A percentile compares a stretch with the other conserved stretches of the same genome.
Conservation (phyloP, 1,140 invertebrate genomes). For the Heliconius nattereri region DNA sequence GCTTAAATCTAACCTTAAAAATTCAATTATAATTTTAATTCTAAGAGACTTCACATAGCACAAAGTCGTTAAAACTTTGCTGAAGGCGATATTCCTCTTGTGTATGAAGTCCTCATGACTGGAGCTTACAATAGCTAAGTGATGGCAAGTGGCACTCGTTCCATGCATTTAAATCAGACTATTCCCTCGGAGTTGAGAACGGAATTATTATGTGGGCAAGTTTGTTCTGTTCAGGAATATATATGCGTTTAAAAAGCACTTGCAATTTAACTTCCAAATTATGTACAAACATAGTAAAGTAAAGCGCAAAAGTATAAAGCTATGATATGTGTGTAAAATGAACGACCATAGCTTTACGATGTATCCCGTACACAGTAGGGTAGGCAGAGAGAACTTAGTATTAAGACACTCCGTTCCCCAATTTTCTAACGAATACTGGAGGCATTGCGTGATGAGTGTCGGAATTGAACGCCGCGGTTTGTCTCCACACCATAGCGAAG, state of each 20-base stretch:
- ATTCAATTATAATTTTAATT: background rate
- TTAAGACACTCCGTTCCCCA: too few species aligned
- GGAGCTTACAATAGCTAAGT: conserved; percentile 11
- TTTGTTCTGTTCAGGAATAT: background rate
- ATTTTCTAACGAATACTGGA: too few species aligned
- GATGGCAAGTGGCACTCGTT: conserved; percentile 5
- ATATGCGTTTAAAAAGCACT: background rate
- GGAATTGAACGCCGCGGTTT: too few species aligned
- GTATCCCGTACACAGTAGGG: too few species aligned
- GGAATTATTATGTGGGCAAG: background rate
- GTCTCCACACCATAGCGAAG: too few species aligned
- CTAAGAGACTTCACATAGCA: background rate
- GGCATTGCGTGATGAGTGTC: too few species aligned
- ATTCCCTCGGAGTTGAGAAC: background rate
- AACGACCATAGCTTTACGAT: background rate
- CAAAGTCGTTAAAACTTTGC: conserved; percentile 9
- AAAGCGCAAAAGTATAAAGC: too few species aligned
- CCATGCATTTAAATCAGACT: conserved; percentile 6
- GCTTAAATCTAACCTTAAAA: background rate
- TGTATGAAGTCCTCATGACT: conserved; percentile 6
- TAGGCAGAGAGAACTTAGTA: too few species aligned
- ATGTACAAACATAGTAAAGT: too few species aligned
- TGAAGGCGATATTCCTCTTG: conserved; percentile 10
- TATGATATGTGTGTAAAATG: background rate
- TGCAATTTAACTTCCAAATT: background rate